These are phyloP conservation scores for Cosmia pyralina DNA, from an alignment of 2,888 invertebrate genomes.

Conservation along the genomic window DNA sequence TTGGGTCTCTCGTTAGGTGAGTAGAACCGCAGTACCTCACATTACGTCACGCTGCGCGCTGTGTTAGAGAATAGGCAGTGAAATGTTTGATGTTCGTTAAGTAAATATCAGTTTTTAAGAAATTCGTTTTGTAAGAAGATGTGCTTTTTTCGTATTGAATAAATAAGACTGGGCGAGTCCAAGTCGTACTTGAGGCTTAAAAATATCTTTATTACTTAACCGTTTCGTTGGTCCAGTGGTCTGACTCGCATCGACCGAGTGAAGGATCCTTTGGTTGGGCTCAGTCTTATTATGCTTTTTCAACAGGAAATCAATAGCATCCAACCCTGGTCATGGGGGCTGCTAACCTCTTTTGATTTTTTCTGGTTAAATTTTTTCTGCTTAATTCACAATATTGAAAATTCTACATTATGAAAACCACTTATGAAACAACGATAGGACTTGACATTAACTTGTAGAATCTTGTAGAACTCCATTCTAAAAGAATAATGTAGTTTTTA, in stretches of 20 bases:
- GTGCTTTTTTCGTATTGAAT: constrained; percentile 14
- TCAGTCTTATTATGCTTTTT: background rate
- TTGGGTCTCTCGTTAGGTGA: constrained; percentile 32
- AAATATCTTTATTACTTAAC: background rate
- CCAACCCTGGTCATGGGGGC: no score
- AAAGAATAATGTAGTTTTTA: background rate
- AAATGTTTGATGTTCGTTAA: constrained; percentile 40
- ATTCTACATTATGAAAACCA: no score
- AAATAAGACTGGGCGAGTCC: background rate
- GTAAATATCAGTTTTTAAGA: constrained; percentile 35
- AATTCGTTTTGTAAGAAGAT: constrained; percentile 27
- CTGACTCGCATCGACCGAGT: no score
- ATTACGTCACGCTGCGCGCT: constrained; percentile 42
- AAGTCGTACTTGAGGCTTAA: constrained; percentile 1
- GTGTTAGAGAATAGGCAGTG: constrained; percentile 8
- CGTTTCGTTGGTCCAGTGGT: background rate
- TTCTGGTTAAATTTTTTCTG: no score
- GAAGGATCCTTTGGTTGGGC: background rate
- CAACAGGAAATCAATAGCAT: background rate
- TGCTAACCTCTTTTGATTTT: background rate
- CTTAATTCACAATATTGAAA: no score
- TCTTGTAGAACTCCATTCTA: background rate
- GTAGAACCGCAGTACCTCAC: background rate
- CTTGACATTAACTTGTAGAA: background rate
- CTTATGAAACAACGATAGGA: no score